Percentiles rank a stretch among this genome's conserved stretches.
phyloP scores from a whole-genome alignment of 2,797 vertebrate genomes.

The Squalus acanthias region DNA sequence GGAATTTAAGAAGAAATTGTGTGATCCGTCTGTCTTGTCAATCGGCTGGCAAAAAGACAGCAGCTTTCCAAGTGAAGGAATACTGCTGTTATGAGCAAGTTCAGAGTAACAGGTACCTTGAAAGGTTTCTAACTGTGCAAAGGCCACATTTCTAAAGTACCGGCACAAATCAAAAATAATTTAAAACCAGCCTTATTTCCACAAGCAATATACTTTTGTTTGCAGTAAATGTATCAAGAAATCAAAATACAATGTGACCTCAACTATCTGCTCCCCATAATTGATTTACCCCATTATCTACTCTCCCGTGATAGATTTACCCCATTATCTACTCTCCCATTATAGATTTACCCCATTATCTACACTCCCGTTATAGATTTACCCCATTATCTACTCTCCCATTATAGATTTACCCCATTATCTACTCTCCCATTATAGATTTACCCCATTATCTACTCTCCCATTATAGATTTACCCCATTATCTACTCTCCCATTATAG shows the following conservation, averaged over 20 bases:
- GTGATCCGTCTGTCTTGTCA: background rate
- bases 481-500: too few species aligned
- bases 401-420: background rate
- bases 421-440: too few species aligned
- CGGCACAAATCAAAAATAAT: background rate
- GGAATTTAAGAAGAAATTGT: slow-evolving; percentile 21
- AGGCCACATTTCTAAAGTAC: background rate
- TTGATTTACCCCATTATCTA: background rate
- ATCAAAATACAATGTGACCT: background rate
- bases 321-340: too few species aligned
- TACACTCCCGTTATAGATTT: background rate
- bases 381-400: too few species aligned
- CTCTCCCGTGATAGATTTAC: too few species aligned
- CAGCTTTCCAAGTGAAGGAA: background rate
- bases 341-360: background rate
- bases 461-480: too few species aligned
- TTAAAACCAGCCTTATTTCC: background rate
- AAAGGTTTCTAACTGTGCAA: background rate
- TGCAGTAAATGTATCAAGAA: background rate
- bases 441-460: background rate
- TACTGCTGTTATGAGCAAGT: background rate
- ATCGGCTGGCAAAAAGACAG: background rate
- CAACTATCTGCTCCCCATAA: background rate
- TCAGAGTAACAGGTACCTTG: background rate
- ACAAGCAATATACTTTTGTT: background rate